Base-by-base conservation (phyloP, 2,113 vertebrate genomes). In the Mystacornis crossleyi region DNA sequence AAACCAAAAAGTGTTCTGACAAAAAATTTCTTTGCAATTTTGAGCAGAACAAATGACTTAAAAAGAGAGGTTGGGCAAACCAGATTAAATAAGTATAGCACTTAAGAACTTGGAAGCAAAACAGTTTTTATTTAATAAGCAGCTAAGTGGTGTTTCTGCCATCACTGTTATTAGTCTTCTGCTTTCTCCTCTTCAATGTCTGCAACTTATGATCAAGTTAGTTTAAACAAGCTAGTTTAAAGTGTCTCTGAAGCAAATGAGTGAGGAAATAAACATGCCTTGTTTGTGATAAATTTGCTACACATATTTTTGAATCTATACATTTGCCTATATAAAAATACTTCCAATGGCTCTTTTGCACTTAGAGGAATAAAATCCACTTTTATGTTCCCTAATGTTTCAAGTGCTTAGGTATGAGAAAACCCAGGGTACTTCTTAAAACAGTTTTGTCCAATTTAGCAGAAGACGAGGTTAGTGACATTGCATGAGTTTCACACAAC, bases 361-460 rank as follows among this genome's bases (percentile, higher is more conserved):
- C 47, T 77, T 40, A 70, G 19, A 86, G 18, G 28, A 55, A 54
- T 20, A 92, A 74, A 86, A 86, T 23, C 7, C 13, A 67, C 26
- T 71, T 96, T 87, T 38, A 42, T 92, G 94, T 95, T 64, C 61
- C 38, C n/a, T 77, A 82, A 45, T 75, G 81, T 90, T 94, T 87
- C 81, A 83, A 83, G 55, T 72, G 86, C 48, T 95, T 85, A 89
- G 75, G 54, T 71, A 95, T 60, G 38, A 45, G 80, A 84, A 91
- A 95, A 88, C 12, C 14, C 33, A 84, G 36, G 23, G 53, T 90
- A 91, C 62, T 95, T 90, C 73, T 86, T 86, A 77, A 92, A 96
- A 88, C 7, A 6, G 21, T 93, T 81, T 34, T 70, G 34, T 53
- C 34, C 2, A 2, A 10, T 18, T 80, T 61, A 64, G 54, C 26